Evolutionary conservation across 2,113 vertebrate species (phyloP).

Genomic region (Mus pahari): DNA sequence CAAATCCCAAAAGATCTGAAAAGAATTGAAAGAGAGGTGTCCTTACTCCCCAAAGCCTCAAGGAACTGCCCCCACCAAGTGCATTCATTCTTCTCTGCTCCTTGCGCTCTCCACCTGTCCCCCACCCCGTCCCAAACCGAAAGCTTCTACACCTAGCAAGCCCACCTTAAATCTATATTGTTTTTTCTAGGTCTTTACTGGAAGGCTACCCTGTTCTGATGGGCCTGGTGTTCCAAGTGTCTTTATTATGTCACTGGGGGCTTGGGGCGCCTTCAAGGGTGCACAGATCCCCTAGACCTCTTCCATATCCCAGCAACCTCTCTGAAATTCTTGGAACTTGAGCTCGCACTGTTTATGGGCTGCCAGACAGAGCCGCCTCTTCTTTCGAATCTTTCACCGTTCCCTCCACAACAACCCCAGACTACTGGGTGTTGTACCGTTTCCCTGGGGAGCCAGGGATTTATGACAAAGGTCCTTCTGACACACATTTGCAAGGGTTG

Average conservation of each 20-base stretch:
- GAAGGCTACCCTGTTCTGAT: rapidly evolving
- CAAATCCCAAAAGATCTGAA: not conserved
- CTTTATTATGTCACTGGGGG: no score
- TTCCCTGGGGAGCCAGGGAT: not conserved
- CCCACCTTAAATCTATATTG: not conserved
- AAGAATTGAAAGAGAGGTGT: not conserved
- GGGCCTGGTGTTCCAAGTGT: not conserved
- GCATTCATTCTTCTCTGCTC: not conserved
- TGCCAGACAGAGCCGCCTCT: not conserved
- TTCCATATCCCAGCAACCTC: rapidly evolving
- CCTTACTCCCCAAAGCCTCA: no score
- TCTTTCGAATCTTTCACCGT: not conserved
- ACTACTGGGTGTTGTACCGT: rapidly evolving
- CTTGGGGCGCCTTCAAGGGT: rapidly evolving
- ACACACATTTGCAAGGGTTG: not conserved
- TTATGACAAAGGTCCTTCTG: not conserved
- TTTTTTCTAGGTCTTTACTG: not conserved
- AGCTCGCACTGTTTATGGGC: not conserved
- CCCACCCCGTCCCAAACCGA: rapidly evolving
- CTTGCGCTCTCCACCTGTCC: rapidly evolving
- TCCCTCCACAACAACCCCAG: no score
- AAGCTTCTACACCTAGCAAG: not conserved
- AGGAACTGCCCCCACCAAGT: not conserved
- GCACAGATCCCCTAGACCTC: not conserved
- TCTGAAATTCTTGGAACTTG: not conserved